Conservation (phyloP, 2,113 vertebrate genomes). For the Progne subis region DNA sequence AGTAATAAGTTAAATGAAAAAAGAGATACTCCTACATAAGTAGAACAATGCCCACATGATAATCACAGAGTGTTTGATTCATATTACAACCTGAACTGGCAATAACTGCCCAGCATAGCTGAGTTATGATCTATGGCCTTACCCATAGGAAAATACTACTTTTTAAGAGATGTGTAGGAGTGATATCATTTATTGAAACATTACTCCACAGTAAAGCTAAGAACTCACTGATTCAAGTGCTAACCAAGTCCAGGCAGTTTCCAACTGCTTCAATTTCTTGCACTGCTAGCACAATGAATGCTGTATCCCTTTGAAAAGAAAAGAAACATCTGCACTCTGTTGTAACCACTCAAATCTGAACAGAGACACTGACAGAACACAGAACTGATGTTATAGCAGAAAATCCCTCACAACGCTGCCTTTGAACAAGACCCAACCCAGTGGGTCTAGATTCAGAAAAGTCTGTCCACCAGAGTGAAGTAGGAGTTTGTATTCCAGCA, state of each 20-base stretch:
- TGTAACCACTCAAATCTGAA: background rate
- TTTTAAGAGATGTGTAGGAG: background rate
- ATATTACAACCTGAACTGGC: background rate
- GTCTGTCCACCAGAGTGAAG: background rate
- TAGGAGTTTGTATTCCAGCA: background rate
- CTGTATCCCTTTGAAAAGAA: background rate
- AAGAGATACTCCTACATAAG: background rate
- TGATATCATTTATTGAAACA: background rate
- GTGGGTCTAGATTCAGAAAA: background rate
- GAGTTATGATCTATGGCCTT: background rate
- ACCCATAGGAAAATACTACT: background rate
- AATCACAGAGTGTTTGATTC: background rate
- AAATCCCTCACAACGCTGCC: background rate
- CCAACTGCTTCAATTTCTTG: background rate
- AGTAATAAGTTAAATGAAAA: background rate
- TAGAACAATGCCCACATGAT: background rate
- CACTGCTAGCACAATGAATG: background rate
- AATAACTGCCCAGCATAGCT: background rate
- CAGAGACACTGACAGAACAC: background rate
- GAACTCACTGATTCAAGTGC: background rate
- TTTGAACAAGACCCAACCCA: background rate
- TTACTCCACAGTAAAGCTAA: background rate
- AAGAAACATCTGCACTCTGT: background rate
- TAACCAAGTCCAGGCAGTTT: background rate
- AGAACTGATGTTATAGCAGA: background rate